Conservation (phyloP, 2,113 vertebrate species). For the Neotragus pygmaeus region DNA sequence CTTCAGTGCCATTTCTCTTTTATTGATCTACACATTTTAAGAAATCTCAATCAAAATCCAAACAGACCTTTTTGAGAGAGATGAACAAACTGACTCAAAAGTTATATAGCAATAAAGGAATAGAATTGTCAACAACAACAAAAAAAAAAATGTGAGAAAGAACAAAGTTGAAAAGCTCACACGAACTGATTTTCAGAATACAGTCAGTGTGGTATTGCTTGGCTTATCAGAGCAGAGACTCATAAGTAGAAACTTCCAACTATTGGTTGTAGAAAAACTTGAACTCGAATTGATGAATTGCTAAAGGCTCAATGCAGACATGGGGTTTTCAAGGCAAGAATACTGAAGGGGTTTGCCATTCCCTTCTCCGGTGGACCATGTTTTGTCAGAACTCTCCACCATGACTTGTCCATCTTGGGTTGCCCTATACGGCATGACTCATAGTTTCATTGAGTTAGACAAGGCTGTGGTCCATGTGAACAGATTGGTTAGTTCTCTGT, state of each 20-base stretch:
- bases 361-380: neutral
- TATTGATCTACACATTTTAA: neutral
- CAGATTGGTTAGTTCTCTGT: neutral
- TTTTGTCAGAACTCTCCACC: neutral
- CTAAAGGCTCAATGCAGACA: neutral
- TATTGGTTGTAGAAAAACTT: neutral
- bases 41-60: neutral
- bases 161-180: neutral
- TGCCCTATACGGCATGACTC: neutral
- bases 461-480: neutral
- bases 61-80: neutral
- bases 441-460: neutral
- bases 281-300: neutral
- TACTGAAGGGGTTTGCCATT: neutral
- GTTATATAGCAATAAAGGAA: neutral
- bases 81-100: neutral
- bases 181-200: neutral
- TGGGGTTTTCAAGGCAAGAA: neutral
- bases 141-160: neutral
- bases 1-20: neutral
- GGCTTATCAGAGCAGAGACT: neutral
- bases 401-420: neutral
- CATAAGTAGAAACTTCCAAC: neutral
- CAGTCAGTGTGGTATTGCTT: neutral
- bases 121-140: neutral